phyloP scores from a whole-genome alignment of 2,797 vertebrate species.

The Cuculus canorus region DNA sequence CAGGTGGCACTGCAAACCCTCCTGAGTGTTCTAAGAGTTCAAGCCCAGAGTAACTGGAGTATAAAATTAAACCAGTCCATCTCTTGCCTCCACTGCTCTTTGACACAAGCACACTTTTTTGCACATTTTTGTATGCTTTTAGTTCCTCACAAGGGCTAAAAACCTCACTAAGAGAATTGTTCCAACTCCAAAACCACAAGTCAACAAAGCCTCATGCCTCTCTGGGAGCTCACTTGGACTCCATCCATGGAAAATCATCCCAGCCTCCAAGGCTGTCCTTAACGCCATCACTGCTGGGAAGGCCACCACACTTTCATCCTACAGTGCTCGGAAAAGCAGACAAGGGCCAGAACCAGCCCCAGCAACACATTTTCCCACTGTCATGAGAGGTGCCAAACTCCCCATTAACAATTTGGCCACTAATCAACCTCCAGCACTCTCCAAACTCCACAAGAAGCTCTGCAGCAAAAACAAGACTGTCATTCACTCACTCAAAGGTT shows the following conservation, averaged over 20 bases:
- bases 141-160: neutral
- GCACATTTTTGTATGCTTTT: neutral
- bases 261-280: rapidly evolving
- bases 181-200: neutral
- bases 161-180: neutral
- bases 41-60: neutral
- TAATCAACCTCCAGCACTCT: neutral
- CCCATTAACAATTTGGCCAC: too few relatives aligned
- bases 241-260: neutral
- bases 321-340: neutral
- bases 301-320: neutral
- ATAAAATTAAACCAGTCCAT: neutral
- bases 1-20: neutral
- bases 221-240: neutral
- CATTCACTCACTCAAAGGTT: neutral
- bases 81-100: neutral
- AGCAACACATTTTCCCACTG: rapidly evolving
- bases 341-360: neutral
- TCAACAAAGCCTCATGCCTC: neutral
- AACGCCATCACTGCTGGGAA: neutral
- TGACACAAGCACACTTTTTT: neutral
- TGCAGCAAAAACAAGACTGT: neutral
- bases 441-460: neutral
- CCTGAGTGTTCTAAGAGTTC: neutral
- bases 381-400: neutral